Evolutionary conservation across 2,797 vertebrate species (phyloP).

Genomic region (Tympanoctomys barrerae): DNA sequence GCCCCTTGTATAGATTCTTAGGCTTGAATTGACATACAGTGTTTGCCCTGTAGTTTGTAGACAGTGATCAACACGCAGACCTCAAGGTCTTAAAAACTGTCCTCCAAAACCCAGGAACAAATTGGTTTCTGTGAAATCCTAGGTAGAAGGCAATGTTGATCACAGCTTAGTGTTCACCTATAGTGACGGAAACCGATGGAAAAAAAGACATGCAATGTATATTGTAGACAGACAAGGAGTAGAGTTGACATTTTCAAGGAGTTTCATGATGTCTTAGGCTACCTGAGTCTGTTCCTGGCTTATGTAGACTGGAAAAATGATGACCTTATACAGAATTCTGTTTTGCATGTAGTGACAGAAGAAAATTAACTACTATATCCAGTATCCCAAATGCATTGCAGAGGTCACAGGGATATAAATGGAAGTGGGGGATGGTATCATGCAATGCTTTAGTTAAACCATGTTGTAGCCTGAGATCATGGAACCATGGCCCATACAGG

Average conservation of each 20-base stretch:
- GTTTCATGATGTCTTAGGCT: neutral
- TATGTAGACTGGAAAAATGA: neutral
- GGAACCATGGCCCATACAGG: neutral
- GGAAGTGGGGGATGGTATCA: neutral
- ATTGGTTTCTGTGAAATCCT: neutral
- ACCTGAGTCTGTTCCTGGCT: neutral
- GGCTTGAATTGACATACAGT: neutral
- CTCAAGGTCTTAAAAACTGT: neutral
- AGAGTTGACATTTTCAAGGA: neutral
- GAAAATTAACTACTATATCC: neutral
- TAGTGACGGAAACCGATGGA: neutral
- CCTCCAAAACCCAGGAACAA: neutral
- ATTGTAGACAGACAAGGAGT: neutral
- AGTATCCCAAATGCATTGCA: neutral
- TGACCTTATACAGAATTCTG: neutral
- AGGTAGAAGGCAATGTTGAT: neutral
- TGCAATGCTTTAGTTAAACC: neutral
- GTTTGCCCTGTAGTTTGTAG: neutral
- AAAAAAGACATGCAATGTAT: neutral
- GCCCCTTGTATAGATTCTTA: neutral
- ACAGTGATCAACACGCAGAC: neutral
- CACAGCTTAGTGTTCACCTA: neutral
- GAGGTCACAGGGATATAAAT: neutral
- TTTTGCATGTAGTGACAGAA: neutral
- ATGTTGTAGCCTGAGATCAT: neutral